Evolutionary conservation across 2,888 invertebrate genomes (phyloP).

Genomic region (Cheilosia vulpina): DNA sequence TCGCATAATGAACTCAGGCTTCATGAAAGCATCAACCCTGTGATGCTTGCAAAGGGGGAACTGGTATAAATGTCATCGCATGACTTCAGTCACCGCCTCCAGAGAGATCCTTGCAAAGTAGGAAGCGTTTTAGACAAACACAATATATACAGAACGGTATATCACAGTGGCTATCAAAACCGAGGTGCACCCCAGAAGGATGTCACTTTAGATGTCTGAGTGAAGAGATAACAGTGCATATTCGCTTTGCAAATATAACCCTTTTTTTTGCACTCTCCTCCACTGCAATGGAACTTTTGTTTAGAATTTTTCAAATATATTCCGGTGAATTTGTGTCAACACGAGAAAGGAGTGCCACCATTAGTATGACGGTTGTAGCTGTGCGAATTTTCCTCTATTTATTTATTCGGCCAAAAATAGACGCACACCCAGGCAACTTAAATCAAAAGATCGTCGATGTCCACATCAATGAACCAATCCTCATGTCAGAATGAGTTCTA

Average conservation of each 20-base stretch:
- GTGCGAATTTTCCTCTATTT: no score
- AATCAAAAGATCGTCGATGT: no score
- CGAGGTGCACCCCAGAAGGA: constrained; percentile 5
- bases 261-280: neutral
- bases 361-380: no score
- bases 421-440: no score
- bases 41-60: constrained; percentile 17
- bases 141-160: neutral
- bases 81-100: constrained; percentile 16
- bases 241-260: neutral
- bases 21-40: constrained; percentile 17
- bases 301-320: neutral
- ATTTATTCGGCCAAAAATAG: no score
- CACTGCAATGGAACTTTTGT: neutral
- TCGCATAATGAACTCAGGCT: neutral
- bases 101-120: neutral
- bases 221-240: neutral
- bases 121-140: neutral
- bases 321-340: neutral
- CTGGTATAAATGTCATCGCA: constrained; percentile 31
- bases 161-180: neutral
- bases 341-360: neutral
- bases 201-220: constrained; percentile 24
- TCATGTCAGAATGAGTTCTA: no score
- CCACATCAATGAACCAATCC: no score